phyloP scores from a whole-genome alignment of 2,113 vertebrate species.

The Gavia stellata region DNA sequence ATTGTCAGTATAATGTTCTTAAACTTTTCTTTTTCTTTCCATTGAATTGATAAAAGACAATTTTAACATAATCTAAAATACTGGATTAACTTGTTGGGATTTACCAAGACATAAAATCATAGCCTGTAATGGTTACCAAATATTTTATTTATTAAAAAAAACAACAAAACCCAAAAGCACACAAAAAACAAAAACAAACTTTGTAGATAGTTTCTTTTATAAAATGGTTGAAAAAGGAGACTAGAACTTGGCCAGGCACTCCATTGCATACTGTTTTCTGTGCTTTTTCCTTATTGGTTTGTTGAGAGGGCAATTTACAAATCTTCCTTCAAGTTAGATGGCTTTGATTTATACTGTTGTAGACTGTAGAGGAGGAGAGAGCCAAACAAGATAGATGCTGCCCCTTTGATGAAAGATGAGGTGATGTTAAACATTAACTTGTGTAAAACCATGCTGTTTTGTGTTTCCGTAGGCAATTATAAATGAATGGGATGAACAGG shows the following conservation, averaged over 20 bases:
- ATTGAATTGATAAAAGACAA: background rate
- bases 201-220: background rate
- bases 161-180: background rate
- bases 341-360: background rate
- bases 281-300: background rate
- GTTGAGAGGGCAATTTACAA: background rate
- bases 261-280: background rate
- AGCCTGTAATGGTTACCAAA: background rate
- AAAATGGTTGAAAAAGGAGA: background rate
- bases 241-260: background rate
- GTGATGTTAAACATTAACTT: background rate
- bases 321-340: background rate
- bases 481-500: slow-evolving; percentile 95
- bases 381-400: background rate
- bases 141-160: background rate
- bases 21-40: background rate
- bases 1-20: background rate
- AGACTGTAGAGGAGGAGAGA: background rate
- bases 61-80: background rate
- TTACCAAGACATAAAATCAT: background rate
- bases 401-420: background rate
- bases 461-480: slow-evolving; percentile 74
- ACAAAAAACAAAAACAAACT: background rate
- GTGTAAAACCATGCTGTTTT: slow-evolving; percentile 4
- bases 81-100: background rate